Evolutionary conservation across 2,888 invertebrate genomes (phyloP).

Genomic region (Cataglyphis rosenhaueri): DNA sequence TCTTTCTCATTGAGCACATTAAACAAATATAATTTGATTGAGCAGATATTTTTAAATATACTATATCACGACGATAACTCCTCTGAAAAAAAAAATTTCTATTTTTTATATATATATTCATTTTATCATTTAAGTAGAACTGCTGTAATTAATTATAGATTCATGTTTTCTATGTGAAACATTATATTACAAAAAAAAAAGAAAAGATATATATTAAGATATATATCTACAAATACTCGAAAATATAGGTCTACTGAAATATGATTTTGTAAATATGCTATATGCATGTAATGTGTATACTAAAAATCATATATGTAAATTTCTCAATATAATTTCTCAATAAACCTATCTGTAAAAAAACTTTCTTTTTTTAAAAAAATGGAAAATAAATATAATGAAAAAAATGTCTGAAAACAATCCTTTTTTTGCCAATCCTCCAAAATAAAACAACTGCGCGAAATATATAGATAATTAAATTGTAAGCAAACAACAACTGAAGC

Average conservation of each 20-base stretch:
- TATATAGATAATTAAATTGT: not conserved
- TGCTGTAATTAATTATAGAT: not conserved
- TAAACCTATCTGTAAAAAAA: not conserved
- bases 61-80: not conserved
- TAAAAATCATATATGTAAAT: not conserved
- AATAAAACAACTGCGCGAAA: not conserved
- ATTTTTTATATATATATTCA: not conserved
- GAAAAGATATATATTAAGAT: not conserved
- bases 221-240: not conserved
- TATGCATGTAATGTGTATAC: not conserved
- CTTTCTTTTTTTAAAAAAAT: not conserved
- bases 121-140: not conserved
- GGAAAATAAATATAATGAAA: conserved; percentile 6
- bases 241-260: not conserved
- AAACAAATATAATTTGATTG: conserved; percentile 8
- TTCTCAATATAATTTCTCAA: not conserved
- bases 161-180: not conserved
- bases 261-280: not conserved
- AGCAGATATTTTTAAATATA: not conserved
- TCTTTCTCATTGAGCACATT: not conserved
- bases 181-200: conserved; percentile 1
- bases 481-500: not conserved
- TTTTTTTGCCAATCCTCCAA: not conserved
- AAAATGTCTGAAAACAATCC: not conserved
- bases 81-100: not conserved